Percentiles rank a stretch among this genome's conserved stretches.
phyloP scores from a whole-genome alignment of 2,797 vertebrate species.

The Lacerta agilis region DNA sequence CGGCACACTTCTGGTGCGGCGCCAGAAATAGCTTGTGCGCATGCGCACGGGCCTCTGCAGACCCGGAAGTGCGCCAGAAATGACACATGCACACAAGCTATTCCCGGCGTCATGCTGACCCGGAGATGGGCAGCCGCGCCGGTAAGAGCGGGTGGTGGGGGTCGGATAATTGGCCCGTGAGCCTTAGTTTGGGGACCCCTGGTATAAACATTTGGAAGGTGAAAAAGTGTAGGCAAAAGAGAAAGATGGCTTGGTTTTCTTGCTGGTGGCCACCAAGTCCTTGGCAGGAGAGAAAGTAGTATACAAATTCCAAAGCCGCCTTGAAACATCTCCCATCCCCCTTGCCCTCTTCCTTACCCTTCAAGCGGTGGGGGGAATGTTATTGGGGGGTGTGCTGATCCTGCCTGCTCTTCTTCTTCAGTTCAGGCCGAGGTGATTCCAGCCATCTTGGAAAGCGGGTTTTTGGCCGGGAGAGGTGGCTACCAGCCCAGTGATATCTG shows the following conservation, averaged over 20 bases:
- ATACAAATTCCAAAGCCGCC: neutral
- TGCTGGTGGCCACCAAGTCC: neutral
- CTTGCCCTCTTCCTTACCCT: neutral
- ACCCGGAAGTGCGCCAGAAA: no score
- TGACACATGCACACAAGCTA: no score
- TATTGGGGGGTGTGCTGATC: neutral
- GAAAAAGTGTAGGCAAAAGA: neutral
- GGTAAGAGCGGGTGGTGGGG: no score
- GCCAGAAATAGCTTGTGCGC: no score
- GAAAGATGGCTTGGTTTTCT: neutral
- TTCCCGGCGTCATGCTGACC: no score
- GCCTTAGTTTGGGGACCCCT: no score
- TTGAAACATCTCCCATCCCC: neutral
- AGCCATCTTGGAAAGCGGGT: slow-evolving; percentile 83
- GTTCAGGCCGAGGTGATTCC: slow-evolving; percentile 94
- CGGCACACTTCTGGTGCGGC: no score
- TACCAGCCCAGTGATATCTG: slow-evolving; percentile 90
- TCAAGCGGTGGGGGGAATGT: neutral
- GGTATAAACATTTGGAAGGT: neutral
- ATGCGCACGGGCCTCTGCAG: no score
- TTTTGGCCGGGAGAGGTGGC: slow-evolving; percentile 87
- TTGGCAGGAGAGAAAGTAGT: neutral
- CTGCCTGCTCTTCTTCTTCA: slow-evolving; percentile 55
- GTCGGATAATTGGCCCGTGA: no score
- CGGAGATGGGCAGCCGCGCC: no score